A percentile compares a stretch with the other conserved stretches of the same genome.
These are phyloP conservation scores for Miniopterus natalensis DNA, from an alignment of 2,113 vertebrate genomes.

Conservation along the genomic window DNA sequence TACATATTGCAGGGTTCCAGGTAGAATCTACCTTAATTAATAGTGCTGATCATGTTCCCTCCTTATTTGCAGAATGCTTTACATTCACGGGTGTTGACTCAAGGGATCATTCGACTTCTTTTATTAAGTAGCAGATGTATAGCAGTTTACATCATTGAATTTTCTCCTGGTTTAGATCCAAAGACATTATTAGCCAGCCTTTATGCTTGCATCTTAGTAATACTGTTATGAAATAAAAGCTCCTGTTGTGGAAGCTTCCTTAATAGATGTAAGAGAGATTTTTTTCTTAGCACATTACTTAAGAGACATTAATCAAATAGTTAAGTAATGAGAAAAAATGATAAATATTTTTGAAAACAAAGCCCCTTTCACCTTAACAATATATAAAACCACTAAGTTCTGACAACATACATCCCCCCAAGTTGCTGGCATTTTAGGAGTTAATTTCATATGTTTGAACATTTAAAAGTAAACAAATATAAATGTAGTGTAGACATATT, in stretches of 20 bases:
- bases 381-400: not conserved
- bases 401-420: not conserved
- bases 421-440: slow-evolving; percentile 4
- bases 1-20: not conserved
- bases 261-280: slow-evolving; percentile 6
- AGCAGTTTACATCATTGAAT: slow-evolving; percentile 65
- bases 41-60: not conserved
- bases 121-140: slow-evolving; percentile 61
- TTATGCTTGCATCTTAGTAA: slow-evolving; percentile 64
- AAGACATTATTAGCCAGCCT: slow-evolving; percentile 61
- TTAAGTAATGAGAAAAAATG: not conserved
- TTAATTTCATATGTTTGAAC: slow-evolving; percentile 12
- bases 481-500: not conserved
- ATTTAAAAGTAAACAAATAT: slow-evolving; percentile 51
- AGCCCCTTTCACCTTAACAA: not conserved
- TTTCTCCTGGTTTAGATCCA: slow-evolving; percentile 73
- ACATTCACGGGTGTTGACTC: slow-evolving; percentile 50
- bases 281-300: slow-evolving; percentile 33
- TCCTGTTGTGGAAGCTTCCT: slow-evolving; percentile 31
- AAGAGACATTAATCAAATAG: slow-evolving; percentile 48
- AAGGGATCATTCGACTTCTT: slow-evolving; percentile 51
- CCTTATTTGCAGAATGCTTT: slow-evolving; percentile 71
- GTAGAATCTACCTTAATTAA: slow-evolving; percentile 57
- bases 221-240: slow-evolving; percentile 65
- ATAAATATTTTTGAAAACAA: slow-evolving; percentile 17